Conservation (phyloP, 1,140 invertebrate species). For the Maconellicoccus hirsutus region DNA sequence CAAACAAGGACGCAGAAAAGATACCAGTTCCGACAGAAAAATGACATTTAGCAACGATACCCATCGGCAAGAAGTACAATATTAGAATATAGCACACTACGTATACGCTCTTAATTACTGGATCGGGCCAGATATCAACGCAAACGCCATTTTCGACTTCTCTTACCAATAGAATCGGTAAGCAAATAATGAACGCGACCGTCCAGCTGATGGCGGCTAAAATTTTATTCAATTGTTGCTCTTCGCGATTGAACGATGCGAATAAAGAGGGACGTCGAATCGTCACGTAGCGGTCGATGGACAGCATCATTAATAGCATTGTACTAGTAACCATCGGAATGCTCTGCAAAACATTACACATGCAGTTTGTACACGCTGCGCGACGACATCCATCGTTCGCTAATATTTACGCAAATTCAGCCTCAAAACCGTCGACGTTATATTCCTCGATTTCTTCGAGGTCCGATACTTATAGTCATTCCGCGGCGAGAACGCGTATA, state of each 20-base stretch:
- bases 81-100: slow-evolving; percentile 35
- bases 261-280: slow-evolving; percentile 45
- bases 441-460: no score
- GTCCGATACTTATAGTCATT: no score
- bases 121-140: slow-evolving; percentile 33
- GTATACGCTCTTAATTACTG: slow-evolving; percentile 24
- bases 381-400: no score
- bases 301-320: slow-evolving; percentile 56
- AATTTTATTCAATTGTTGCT: slow-evolving; percentile 37
- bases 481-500: no score
- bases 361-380: background rate
- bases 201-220: slow-evolving; percentile 38
- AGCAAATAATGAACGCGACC: slow-evolving; percentile 36
- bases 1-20: slow-evolving; percentile 50
- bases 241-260: slow-evolving; percentile 36
- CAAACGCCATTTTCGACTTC: background rate
- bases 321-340: slow-evolving; percentile 61
- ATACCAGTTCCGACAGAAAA: slow-evolving; percentile 55
- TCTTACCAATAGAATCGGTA: slow-evolving; percentile 34
- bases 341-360: slow-evolving; percentile 38
- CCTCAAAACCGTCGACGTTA: no score
- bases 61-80: slow-evolving; percentile 37
- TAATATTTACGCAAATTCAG: no score
- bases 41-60: slow-evolving; percentile 46
- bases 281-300: slow-evolving; percentile 58